A percentile compares a stretch with the other conserved stretches of the same genome.
phyloP scores from a whole-genome alignment of 2,113 vertebrate species.

The Hypocryptadius cinnamomeus region DNA sequence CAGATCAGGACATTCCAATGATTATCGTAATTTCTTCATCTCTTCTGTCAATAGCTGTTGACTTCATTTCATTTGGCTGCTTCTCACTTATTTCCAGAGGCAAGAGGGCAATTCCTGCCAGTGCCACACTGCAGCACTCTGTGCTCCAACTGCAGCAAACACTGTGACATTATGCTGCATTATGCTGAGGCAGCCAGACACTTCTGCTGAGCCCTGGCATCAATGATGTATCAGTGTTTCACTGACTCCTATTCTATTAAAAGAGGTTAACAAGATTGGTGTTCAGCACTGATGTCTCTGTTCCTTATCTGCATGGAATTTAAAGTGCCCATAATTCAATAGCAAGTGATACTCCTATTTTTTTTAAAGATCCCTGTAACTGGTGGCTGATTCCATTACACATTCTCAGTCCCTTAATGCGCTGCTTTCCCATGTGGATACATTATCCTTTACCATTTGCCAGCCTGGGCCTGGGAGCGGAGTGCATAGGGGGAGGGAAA shows the following conservation, averaged over 20 bases:
- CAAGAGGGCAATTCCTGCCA: not conserved
- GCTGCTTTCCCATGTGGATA: constrained; percentile 53
- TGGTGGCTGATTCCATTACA: constrained; percentile 15
- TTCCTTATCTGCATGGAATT: not conserved
- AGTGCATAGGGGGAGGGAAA: not conserved
- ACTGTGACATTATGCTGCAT: not conserved
- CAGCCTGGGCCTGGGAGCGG: not conserved
- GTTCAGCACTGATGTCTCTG: not conserved
- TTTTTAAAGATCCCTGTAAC: not conserved
- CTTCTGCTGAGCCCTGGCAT: not conserved
- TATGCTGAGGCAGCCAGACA: not conserved
- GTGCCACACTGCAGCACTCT: not conserved
- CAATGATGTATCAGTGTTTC: not conserved
- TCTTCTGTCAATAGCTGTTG: not conserved
- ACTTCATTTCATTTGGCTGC: constrained; percentile 5
- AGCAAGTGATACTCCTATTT: not conserved
- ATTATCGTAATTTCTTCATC: constrained; percentile 2
- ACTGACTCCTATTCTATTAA: not conserved
- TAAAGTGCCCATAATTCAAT: not conserved
- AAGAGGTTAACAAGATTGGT: not conserved
- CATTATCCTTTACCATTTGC: constrained; percentile 64
- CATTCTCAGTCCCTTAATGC: not conserved
- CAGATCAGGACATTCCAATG: not conserved
- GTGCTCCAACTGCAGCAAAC: not conserved
- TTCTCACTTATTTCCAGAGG: not conserved